phyloP scores from a whole-genome alignment of 1,140 invertebrate genomes.

The Mizuhopecten yessoensis region DNA sequence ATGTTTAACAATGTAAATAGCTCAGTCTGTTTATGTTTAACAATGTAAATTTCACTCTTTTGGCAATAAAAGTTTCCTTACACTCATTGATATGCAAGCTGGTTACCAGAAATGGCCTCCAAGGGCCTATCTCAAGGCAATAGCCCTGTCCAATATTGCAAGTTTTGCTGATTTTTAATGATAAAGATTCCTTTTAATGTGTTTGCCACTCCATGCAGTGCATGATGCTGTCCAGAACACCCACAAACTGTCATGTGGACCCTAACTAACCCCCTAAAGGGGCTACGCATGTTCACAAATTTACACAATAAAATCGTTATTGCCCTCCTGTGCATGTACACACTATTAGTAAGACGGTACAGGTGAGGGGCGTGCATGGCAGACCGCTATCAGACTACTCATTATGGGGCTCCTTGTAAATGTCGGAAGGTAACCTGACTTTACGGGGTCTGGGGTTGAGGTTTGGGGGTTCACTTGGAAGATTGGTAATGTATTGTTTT shows the following conservation, averaged over 20 bases:
- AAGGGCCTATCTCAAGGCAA: neutral
- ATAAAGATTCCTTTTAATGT: neutral
- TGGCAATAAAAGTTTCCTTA: neutral
- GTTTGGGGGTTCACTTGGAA: too few species aligned
- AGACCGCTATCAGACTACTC: neutral
- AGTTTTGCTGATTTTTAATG: neutral
- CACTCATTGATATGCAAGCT: neutral
- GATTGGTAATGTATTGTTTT: too few species aligned
- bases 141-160: neutral
- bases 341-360: neutral
- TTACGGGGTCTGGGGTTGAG: neutral
- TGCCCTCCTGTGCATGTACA: neutral
- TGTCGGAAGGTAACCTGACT: neutral
- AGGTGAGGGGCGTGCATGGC: conserved; percentile 4
- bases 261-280: neutral
- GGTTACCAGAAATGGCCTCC: neutral
- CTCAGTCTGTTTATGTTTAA: neutral
- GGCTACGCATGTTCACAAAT: conserved; percentile 24
- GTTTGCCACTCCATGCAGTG: neutral
- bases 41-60: neutral
- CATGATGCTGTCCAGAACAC: neutral
- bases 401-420: neutral
- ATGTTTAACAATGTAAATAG: neutral
- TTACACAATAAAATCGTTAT: conserved; percentile 21
- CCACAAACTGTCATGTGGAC: neutral